Evolutionary conservation across 2,797 vertebrate species (phyloP).

Genomic region (Pseudochirops corinnae): DNA sequence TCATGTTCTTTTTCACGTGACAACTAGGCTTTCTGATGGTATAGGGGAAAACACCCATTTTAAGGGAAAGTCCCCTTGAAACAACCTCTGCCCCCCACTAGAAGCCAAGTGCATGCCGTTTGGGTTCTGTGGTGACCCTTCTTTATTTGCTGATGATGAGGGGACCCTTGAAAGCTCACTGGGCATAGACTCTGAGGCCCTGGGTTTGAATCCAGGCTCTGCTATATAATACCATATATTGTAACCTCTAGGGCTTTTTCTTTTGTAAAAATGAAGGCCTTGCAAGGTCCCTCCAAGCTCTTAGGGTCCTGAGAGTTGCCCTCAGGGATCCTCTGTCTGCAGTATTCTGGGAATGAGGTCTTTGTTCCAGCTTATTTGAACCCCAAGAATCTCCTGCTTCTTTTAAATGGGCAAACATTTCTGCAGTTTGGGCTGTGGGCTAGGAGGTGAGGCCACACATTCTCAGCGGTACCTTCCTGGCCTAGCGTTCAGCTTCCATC

Average conservation of each 20-base stretch:
- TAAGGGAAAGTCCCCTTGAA: background rate
- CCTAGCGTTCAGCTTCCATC: no score
- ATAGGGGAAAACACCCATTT: background rate
- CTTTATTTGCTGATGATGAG: background rate
- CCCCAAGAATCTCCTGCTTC: no score
- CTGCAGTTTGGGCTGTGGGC: no score
- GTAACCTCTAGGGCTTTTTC: background rate
- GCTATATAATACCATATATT: background rate
- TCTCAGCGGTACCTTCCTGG: no score
- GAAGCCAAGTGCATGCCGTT: no score
- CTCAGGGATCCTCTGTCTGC: background rate
- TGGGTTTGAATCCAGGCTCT: background rate
- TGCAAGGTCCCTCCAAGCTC: background rate
- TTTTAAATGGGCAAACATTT: no score
- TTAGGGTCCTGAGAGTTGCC: background rate
- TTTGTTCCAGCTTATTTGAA: background rate
- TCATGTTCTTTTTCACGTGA: background rate
- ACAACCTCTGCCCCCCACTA: no score
- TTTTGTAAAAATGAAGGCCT: background rate
- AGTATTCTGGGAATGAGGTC: background rate
- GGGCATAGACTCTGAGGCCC: background rate
- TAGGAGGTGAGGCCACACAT: no score
- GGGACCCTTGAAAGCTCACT: background rate
- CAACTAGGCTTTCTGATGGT: background rate
- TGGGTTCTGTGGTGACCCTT: background rate